phyloP scores from a whole-genome alignment of 92 coral and sea anemone species.

The Anthopleura xanthogrammica region DNA sequence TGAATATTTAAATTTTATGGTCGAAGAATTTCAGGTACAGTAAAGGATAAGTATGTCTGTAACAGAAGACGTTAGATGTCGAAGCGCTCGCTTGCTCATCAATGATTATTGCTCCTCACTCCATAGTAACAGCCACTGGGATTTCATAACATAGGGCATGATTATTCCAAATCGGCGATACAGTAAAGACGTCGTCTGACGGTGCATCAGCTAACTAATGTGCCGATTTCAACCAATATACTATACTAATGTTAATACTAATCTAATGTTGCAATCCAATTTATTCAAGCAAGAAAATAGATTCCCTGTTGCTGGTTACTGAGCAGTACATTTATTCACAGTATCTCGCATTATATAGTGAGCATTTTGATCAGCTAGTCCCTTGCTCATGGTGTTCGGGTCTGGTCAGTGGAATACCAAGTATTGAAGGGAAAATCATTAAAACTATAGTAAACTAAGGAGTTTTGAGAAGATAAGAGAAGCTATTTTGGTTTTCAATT shows the following conservation, averaged over 20 bases:
- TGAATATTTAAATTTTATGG: background rate
- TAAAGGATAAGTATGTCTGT: background rate
- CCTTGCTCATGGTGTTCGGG: background rate
- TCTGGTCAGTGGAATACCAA: background rate
- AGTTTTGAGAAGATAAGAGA: background rate
- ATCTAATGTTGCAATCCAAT: background rate
- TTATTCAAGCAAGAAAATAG: background rate
- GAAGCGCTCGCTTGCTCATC: background rate
- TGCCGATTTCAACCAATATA: background rate
- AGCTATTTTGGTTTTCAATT: slow-evolving; percentile 5
- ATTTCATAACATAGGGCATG: background rate
- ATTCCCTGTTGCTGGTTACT: background rate
- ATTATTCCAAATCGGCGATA: slow-evolving; percentile 2
- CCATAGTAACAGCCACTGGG: background rate
- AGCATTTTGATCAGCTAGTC: background rate
- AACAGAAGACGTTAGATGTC: background rate
- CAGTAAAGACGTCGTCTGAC: slow-evolving; percentile 6
- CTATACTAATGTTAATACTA: background rate
- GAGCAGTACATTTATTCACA: background rate
- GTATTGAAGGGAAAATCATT: background rate
- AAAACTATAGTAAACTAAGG: background rate
- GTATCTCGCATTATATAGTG: background rate
- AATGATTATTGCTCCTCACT: background rate
- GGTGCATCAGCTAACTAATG: background rate
- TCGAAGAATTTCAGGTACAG: background rate